A percentile compares a stretch with the other conserved stretches of the same genome.
phyloP scores from a whole-genome alignment of 2,113 vertebrate species.

The Perccottus glenii region DNA sequence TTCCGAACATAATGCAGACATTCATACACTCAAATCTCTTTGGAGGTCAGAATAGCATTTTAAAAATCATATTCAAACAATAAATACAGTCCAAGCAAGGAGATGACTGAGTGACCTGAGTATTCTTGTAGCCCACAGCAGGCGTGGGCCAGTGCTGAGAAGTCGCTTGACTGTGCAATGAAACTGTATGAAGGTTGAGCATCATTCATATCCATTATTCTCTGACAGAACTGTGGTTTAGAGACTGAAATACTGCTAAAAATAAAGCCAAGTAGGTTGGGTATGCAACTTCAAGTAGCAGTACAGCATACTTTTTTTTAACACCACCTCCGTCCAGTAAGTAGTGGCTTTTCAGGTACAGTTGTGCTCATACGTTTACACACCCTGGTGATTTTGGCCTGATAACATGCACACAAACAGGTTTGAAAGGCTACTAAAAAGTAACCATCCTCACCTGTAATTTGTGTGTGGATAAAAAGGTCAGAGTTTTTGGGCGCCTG shows the following conservation, averaged over 20 bases:
- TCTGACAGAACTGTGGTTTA: slow-evolving; percentile 21
- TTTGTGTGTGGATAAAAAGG: too few relatives aligned
- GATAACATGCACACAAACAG: too few relatives aligned
- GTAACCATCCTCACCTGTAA: too few relatives aligned
- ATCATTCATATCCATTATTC: slow-evolving; percentile 45
- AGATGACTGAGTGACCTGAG: slow-evolving; percentile 4
- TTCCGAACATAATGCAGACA: slow-evolving; percentile 42
- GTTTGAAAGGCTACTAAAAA: too few relatives aligned
- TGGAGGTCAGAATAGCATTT: slow-evolving; percentile 24
- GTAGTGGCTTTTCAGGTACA: too few relatives aligned
- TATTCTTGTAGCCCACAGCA: slow-evolving; percentile 15
- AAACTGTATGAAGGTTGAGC: slow-evolving; percentile 32
- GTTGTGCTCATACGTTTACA: too few relatives aligned
- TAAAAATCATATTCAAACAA: neutral
- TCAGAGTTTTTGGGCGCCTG: too few relatives aligned
- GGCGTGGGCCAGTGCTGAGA: slow-evolving; percentile 34
- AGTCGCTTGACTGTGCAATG: slow-evolving; percentile 15
- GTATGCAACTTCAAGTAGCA: slow-evolving; percentile 6
- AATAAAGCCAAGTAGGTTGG: slow-evolving; percentile 38
- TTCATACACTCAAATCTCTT: slow-evolving; percentile 34
- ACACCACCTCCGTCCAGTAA: too few relatives aligned
- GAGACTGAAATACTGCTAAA: slow-evolving; percentile 39
- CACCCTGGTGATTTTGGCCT: too few relatives aligned
- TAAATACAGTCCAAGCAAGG: neutral
- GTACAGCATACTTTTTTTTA: neutral